A percentile compares a stretch with the other conserved stretches of the same genome.
These are phyloP conservation scores for Cecropterus lyciades DNA, from an alignment of 1,140 invertebrate species.

Conservation along the genomic window DNA sequence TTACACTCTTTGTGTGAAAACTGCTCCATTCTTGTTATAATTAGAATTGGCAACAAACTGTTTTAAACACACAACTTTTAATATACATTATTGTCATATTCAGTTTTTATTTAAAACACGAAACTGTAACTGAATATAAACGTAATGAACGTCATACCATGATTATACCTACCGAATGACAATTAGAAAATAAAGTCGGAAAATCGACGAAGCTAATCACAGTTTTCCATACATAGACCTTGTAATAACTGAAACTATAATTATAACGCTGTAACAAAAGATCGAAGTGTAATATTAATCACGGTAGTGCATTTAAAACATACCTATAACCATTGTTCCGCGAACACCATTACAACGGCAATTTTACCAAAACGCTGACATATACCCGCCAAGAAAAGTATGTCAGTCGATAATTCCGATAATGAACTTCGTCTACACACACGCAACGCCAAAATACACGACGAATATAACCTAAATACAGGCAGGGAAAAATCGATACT, in stretches of 20 bases:
- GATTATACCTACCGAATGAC: too few relatives aligned
- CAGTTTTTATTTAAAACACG: background rate
- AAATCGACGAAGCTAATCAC: slow-evolving; percentile 9
- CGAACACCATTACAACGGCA: slow-evolving; percentile 41
- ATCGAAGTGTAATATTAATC: slow-evolving; percentile 24
- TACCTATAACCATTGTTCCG: slow-evolving; percentile 46
- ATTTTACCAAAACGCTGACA: slow-evolving; percentile 66
- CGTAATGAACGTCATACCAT: too few relatives aligned
- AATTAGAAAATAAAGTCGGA: background rate
- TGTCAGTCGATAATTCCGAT: slow-evolving; percentile 60
- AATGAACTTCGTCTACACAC: slow-evolving; percentile 58
- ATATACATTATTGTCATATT: background rate
- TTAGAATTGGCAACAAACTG: background rate
- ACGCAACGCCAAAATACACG: slow-evolving; percentile 68
- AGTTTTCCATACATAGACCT: background rate
- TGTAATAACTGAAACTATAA: slow-evolving; percentile 25
- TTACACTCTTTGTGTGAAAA: background rate
- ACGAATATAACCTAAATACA: slow-evolving; percentile 79
- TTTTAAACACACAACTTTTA: background rate
- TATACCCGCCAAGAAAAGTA: slow-evolving; percentile 52
- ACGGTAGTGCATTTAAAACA: slow-evolving; percentile 32
- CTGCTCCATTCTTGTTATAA: background rate
- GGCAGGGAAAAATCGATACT: slow-evolving; percentile 81
- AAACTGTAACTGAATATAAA: too few relatives aligned
- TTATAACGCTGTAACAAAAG: slow-evolving; percentile 16